Evolutionary conservation across 2,113 vertebrate species (phyloP).

Genomic region (Archilochus colubris): DNA sequence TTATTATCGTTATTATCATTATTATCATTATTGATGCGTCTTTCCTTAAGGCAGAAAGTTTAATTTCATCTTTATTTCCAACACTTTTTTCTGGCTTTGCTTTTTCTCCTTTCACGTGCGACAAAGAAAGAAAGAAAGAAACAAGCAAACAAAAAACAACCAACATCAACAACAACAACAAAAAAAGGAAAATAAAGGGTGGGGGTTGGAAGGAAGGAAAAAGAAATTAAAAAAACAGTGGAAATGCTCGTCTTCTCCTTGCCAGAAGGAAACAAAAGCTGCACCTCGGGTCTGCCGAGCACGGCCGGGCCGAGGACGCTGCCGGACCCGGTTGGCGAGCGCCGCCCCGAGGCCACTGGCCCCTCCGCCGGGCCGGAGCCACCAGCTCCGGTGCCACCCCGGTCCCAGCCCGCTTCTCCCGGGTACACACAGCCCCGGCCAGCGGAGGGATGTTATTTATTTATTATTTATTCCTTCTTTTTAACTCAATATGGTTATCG

Average conservation of each 20-base stretch:
- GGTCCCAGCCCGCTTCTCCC: not conserved
- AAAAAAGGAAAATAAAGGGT: not conserved
- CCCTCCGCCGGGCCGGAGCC: not conserved
- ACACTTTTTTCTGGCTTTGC: not conserved
- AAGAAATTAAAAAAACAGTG: too few species aligned
- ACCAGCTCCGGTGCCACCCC: not conserved
- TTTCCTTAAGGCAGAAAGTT: not conserved
- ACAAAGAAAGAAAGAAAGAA: too few species aligned
- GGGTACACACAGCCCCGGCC: not conserved
- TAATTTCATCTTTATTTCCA: not conserved
- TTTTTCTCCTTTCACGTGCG: not conserved
- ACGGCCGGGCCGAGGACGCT: not conserved
- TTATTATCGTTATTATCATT: too few species aligned
- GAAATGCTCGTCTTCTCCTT: not conserved
- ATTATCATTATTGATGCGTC: not conserved
- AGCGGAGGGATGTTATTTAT: not conserved
- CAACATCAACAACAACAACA: too few species aligned
- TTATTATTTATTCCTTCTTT: not conserved
- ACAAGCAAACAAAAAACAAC: too few species aligned
- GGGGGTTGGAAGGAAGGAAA: too few species aligned
- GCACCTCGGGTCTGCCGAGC: not conserved
- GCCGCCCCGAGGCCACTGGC: conserved; percentile 74
- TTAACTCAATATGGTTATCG: not conserved
- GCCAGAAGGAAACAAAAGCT: not conserved
- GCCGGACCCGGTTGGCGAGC: conserved; percentile 40